Evolutionary conservation across 2,113 vertebrate species (phyloP), one percentile per base, ranked within the genome.

Genomic region (Coreoperca whiteheadi): DNA sequence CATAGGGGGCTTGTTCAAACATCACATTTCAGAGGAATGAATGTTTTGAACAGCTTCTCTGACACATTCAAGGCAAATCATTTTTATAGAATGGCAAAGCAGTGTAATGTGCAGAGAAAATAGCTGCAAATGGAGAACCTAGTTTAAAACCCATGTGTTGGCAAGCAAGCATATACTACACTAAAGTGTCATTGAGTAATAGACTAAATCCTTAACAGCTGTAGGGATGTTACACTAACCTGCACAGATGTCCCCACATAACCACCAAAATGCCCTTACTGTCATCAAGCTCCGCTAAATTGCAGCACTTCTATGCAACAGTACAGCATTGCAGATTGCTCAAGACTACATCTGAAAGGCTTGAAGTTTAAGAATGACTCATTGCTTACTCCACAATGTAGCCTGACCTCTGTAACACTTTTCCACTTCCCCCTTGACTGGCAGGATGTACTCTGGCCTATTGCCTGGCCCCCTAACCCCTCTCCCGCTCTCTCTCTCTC

Each of bases 371-470:
- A 74, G 77, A 74, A 81, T 91, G 83, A 89, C 79, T 91, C 85
- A 87, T 30, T 34, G 63, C 66, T 84, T 81, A 79, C 84, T 83
- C 64, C 72, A 87, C 85, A 84, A 83, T 83, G 87, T 46, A 86
- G 79, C n/a, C 39, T 91, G 83, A 93, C 90, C 91, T 89, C 81
- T 90, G 83, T 83, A 82, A 88, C 87, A 91, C 86, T 90, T 34
- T 89, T 81, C 75, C 68, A 86, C 81, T 91, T 89, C 89, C 82
- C 82, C 83, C 50, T 85, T 85, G 37, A 64, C 83, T 87, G 56
- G 54, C 83, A 76, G 82, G 73, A 86, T 81, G 88, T 87, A 84
- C 87, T 82, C 82, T 89, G 85, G 80, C 82, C 90, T 48, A 61
- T 65, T 77, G 83, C 80, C 81, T 57, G 1, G 30, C 51, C 54